These are phyloP conservation scores for Tauraco hartlaubi DNA, from an alignment of 2,797 vertebrate species.

Conservation along the genomic window DNA sequence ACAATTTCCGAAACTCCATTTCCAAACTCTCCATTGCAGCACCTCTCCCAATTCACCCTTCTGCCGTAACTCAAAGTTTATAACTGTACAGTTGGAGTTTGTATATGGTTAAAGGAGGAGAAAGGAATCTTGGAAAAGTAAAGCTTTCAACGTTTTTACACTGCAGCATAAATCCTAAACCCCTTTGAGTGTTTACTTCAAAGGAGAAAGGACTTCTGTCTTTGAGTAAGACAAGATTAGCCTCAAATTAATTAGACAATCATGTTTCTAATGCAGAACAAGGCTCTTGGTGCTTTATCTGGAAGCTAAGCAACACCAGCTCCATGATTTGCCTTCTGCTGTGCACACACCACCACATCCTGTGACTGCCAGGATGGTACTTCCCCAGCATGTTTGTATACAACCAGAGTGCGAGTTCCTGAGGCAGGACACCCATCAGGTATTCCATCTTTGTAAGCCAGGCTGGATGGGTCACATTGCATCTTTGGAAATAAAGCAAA, in stretches of 20 bases:
- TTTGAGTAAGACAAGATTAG: neutral
- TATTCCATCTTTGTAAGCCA: neutral
- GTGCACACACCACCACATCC: fast-evolving
- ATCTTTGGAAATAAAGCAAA: neutral
- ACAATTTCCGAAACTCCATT: neutral
- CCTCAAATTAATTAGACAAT: neutral
- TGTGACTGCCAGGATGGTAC: neutral
- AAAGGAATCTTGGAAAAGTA: neutral
- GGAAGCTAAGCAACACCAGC: neutral
- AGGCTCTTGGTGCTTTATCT: neutral
- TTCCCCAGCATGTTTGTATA: too few relatives aligned
- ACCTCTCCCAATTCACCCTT: neutral
- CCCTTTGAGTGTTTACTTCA: neutral
- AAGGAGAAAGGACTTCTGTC: neutral
- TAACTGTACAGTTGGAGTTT: too few relatives aligned
- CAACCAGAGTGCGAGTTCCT: too few relatives aligned
- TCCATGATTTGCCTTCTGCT: neutral
- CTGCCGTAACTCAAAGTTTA: neutral
- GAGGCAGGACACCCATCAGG: neutral
- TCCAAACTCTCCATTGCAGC: neutral
- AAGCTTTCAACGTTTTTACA: neutral
- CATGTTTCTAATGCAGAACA: neutral
- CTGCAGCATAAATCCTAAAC: neutral
- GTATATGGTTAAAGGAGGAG: neutral
- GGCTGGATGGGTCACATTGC: neutral